Evolutionary conservation across 2,113 vertebrate species (phyloP), one percentile per base, ranked within the genome.

Genomic region (Cettia cetti): DNA sequence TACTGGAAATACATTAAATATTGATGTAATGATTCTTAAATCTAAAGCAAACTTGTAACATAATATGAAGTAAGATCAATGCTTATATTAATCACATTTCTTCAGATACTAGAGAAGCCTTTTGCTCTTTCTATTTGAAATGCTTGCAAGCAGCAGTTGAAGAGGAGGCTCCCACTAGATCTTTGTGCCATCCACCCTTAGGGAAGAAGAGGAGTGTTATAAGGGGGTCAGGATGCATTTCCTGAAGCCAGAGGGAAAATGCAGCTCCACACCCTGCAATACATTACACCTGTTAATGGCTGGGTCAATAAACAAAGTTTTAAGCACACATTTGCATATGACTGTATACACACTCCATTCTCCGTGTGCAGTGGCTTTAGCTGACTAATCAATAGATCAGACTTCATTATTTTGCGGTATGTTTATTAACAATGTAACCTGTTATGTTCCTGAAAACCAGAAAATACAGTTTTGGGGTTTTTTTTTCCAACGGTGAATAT

Each of bases 391-490:
- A 39, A 13, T 50, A n/a, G 49, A 28, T 76, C 57, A 69, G 19
- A 13, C 30, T 59, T 11, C 30, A 15, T 76, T 71, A 13, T 66
- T 71, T 90, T 63, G 23, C 28, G 27, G 7, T 60, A 13, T 52
- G 6, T 37, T 90, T 77, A 23, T 83, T 83, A 42, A 57, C 9
- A 31, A 1, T 59, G 35, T 74, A 83, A 75, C 26, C 2, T 23
- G n/a, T 74, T 65, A 10, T 72, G 7, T 42, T 70, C n/a, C 82
- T 75, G 42, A 59, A 84, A 50, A n/a, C 15, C 19, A 66, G 68
- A 24, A 77, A 74, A 61, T 53, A 12, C 0, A 2, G 4, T 21
- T 63, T 57, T 3, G 17, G 6, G 6, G 1, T 0, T 5, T 59
- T 19, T 59, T 19, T 60, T 63, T 59, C n/a, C 18, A 31, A 4